These are phyloP conservation scores for Parauchenoglanis punctatus DNA, from an alignment of 2,797 vertebrate genomes.

Conservation along the genomic window DNA sequence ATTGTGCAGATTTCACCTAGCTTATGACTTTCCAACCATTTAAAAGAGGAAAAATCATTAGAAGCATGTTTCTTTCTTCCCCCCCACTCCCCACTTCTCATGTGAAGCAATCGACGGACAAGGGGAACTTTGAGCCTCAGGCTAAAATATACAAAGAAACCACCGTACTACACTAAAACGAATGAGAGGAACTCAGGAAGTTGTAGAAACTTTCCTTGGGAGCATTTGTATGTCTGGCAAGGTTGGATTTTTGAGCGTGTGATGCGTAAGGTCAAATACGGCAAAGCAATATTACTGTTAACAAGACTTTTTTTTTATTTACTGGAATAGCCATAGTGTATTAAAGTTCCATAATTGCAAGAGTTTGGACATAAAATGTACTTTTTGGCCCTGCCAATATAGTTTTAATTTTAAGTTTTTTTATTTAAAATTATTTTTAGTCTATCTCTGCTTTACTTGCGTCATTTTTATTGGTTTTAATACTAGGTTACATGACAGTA, in stretches of 20 bases:
- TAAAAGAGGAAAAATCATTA: slow-evolving; percentile 75
- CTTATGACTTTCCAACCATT: slow-evolving; percentile 72
- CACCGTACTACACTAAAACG: slow-evolving; percentile 49
- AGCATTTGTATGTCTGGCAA: slow-evolving; percentile 20
- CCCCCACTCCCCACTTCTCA: not conserved
- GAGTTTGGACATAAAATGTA: not conserved
- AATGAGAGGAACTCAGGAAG: slow-evolving; percentile 47
- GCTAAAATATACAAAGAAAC: slow-evolving; percentile 65
- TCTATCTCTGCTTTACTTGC: not conserved
- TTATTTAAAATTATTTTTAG: not conserved
- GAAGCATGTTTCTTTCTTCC: slow-evolving; percentile 33
- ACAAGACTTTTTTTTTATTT: not conserved
- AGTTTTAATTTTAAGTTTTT: not conserved
- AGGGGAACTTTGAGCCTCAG: slow-evolving; percentile 69
- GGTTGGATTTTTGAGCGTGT: not conserved
- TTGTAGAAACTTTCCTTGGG: slow-evolving; percentile 29
- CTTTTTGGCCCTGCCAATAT: not conserved
- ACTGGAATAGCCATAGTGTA: not conserved
- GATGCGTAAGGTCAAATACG: not conserved
- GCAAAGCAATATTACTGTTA: slow-evolving; percentile 19
- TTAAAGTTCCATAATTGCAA: slow-evolving; percentile 4
- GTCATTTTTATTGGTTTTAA: not conserved
- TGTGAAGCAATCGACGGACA: slow-evolving; percentile 68
- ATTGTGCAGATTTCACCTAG: slow-evolving; percentile 70
- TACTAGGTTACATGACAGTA: not conserved